phyloP scores from a whole-genome alignment of 2,113 vertebrate species.

The Lamprotornis superbus region DNA sequence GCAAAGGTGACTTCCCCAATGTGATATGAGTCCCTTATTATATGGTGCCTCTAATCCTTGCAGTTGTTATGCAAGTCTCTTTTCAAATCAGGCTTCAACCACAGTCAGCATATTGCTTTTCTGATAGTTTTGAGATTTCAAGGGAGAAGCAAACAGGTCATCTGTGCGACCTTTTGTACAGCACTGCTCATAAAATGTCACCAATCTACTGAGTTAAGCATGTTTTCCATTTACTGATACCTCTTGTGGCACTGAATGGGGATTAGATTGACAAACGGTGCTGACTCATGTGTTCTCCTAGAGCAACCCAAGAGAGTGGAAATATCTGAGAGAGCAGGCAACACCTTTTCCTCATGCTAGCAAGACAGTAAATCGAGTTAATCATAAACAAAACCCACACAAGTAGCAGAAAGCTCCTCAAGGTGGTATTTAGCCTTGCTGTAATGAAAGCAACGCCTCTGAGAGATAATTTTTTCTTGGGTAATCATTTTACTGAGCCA shows the following conservation, averaged over 20 bases:
- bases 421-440: background rate
- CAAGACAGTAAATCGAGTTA: background rate
- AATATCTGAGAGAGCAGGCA: background rate
- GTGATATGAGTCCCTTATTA: background rate
- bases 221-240: background rate
- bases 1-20: background rate
- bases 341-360: background rate
- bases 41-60: background rate
- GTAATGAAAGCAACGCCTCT: background rate
- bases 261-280: conserved; percentile 5
- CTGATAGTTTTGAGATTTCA: background rate
- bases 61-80: background rate
- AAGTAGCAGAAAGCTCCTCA: background rate
- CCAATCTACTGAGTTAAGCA: background rate
- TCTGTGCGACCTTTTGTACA: background rate
- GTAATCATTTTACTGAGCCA: background rate
- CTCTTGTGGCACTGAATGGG: background rate
- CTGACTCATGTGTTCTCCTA: background rate
- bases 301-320: background rate
- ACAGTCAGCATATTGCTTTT: background rate
- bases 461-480: background rate
- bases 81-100: background rate
- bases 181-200: background rate
- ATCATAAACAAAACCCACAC: background rate
- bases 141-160: background rate